Evolutionary conservation across 1,140 invertebrate genomes (phyloP).

Genomic region (Cydia splendana): DNA sequence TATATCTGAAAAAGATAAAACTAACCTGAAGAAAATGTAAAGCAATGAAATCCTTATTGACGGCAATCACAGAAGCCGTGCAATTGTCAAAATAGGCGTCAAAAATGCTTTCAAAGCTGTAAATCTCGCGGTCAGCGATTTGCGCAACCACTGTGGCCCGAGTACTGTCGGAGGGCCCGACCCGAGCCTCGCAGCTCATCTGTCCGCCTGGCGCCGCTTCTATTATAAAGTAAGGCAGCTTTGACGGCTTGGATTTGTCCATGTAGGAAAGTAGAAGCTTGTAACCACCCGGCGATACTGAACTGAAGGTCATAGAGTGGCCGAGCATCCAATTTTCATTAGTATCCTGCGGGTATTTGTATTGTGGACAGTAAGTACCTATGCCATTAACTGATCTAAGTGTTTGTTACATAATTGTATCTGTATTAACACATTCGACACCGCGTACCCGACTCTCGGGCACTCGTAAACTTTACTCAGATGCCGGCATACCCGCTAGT

Average conservation of each 20-base stretch:
- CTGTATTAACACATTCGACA: no score
- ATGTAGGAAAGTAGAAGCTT: slow-evolving; percentile 67
- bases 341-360: slow-evolving; percentile 41
- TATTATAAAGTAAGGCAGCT: slow-evolving; percentile 70
- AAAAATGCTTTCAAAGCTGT: slow-evolving; percentile 71
- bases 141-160: slow-evolving; percentile 67
- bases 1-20: not conserved
- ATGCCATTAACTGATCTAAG: not conserved
- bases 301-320: slow-evolving; percentile 68
- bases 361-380: not conserved
- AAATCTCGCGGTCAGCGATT: slow-evolving; percentile 65
- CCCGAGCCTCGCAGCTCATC: slow-evolving; percentile 69
- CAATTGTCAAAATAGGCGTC: slow-evolving; percentile 66
- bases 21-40: slow-evolving; percentile 68
- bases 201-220: slow-evolving; percentile 73
- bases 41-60: slow-evolving; percentile 71
- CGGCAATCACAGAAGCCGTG: slow-evolving; percentile 67
- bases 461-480: no score
- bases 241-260: slow-evolving; percentile 54
- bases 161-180: slow-evolving; percentile 58
- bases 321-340: slow-evolving; percentile 68
- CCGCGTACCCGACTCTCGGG: no score
- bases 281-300: slow-evolving; percentile 71
- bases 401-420: no score
- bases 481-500: no score